These are phyloP conservation scores for Shinisaurus crocodilurus DNA, from an alignment of 2,113 vertebrate genomes.

Conservation along the genomic window DNA sequence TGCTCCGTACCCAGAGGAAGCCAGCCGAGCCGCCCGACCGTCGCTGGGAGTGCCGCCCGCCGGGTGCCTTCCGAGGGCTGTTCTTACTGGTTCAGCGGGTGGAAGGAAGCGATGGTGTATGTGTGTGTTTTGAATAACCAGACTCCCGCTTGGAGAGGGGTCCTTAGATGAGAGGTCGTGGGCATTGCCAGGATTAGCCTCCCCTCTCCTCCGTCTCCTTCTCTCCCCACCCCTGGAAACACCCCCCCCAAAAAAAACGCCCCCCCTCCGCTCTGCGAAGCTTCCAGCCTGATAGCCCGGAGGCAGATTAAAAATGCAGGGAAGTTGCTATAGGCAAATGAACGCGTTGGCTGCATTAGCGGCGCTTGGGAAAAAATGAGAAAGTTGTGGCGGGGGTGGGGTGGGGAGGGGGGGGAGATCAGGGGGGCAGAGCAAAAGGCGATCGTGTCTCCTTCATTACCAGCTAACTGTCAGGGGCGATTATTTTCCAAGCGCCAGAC, in stretches of 20 bases:
- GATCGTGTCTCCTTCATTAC: background rate
- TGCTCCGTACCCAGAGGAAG: background rate
- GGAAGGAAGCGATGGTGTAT: background rate
- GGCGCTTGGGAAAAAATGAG: background rate
- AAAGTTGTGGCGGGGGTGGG: background rate
- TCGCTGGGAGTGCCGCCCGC: background rate
- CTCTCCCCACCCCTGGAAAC: background rate
- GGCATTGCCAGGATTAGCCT: background rate
- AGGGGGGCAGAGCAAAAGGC: background rate
- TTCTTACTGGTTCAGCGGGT: background rate
- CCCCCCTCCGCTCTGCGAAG: background rate
- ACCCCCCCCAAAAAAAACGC: background rate
- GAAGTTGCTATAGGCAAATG: slow-evolving; percentile 46
- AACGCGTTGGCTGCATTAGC: slow-evolving; percentile 31
- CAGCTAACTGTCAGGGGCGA: slow-evolving; percentile 7
- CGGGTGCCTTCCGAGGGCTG: background rate
- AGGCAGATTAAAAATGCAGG: slow-evolving; percentile 56
- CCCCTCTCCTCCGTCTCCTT: background rate
- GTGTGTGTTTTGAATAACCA: no score
- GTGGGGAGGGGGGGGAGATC: background rate
- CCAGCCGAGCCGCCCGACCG: background rate
- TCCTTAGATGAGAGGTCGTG: background rate
- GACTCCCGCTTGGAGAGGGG: background rate
- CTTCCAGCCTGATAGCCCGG: slow-evolving; percentile 20
- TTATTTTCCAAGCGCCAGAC: background rate